Evolutionary conservation across 1,140 invertebrate species (phyloP).

Genomic region (Macrotrachela quadricornifera): DNA sequence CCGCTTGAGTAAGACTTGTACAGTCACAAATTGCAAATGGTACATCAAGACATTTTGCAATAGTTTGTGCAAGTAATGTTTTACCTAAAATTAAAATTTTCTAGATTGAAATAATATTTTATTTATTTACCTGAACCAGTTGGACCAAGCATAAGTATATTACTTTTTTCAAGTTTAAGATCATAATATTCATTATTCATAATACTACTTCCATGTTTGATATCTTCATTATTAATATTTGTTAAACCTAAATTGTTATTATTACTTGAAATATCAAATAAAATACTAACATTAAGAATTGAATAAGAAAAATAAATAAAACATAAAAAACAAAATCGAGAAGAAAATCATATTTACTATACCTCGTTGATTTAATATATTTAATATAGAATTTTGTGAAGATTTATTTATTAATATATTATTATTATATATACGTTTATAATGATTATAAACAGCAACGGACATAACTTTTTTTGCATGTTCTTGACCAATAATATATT

Average conservation of each 20-base stretch:
- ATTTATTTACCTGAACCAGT: constrained; percentile 92
- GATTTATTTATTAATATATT: constrained; percentile 45
- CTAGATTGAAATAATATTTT: no score
- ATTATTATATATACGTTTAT: constrained; percentile 86
- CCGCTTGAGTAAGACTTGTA: constrained; percentile 86
- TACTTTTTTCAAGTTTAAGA: constrained; percentile 81
- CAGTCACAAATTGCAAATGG: constrained; percentile 99
- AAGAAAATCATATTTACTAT: no score
- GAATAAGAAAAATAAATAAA: no score
- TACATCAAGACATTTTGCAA: constrained; percentile 65
- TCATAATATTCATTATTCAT: constrained; percentile 61
- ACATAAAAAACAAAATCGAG: no score
- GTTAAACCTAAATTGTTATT: no score
- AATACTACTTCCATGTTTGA: constrained; percentile 39
- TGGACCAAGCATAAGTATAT: constrained; percentile 82
- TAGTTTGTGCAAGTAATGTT: constrained; percentile 83
- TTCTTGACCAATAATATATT: constrained; percentile 89
- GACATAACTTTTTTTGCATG: constrained; percentile 88
- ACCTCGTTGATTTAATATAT: constrained; percentile 10
- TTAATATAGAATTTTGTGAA: constrained; percentile 8
- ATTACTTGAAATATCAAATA: no score
- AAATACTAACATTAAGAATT: no score
- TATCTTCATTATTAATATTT: no score
- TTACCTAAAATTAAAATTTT: no score
- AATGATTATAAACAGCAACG: constrained; percentile 96